These are phyloP conservation scores for Asobara japonica DNA, from an alignment of 1,140 invertebrate genomes.

Conservation along the genomic window DNA sequence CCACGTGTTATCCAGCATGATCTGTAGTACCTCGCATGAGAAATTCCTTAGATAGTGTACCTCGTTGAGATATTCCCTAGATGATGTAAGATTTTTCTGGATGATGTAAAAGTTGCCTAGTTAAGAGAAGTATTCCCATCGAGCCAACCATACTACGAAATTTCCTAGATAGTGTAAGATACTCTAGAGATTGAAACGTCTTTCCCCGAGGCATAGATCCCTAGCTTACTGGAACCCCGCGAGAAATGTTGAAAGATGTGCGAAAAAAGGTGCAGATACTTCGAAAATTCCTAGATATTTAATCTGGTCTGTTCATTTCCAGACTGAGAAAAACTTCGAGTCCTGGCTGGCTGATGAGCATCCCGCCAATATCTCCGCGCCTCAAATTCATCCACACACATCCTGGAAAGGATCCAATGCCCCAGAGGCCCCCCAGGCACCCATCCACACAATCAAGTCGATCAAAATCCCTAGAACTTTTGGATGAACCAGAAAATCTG, in stretches of 20 bases:
- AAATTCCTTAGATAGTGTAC: not conserved
- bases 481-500: constrained; percentile 45
- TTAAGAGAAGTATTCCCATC: too few relatives aligned
- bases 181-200: too few relatives aligned
- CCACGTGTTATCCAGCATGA: not conserved
- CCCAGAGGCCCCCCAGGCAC: constrained; percentile 50
- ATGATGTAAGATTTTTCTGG: not conserved
- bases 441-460: constrained; percentile 44
- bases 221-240: too few relatives aligned
- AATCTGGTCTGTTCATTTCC: constrained; percentile 43
- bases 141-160: too few relatives aligned
- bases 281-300: constrained; percentile 45
- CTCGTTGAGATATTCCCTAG: not conserved
- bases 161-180: too few relatives aligned
- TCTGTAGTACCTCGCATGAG: not conserved
- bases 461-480: constrained; percentile 51
- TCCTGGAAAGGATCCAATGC: constrained; percentile 44
- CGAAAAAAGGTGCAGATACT: too few relatives aligned
- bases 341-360: constrained; percentile 69
- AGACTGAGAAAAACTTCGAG: constrained; percentile 74
- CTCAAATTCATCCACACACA: constrained; percentile 53
- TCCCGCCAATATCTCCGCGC: constrained; percentile 52
- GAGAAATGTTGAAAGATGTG: too few relatives aligned
- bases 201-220: too few relatives aligned
- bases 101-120: too few relatives aligned